Conservation (phyloP, 2,888 invertebrate genomes). For the Stratiomys singularior region DNA sequence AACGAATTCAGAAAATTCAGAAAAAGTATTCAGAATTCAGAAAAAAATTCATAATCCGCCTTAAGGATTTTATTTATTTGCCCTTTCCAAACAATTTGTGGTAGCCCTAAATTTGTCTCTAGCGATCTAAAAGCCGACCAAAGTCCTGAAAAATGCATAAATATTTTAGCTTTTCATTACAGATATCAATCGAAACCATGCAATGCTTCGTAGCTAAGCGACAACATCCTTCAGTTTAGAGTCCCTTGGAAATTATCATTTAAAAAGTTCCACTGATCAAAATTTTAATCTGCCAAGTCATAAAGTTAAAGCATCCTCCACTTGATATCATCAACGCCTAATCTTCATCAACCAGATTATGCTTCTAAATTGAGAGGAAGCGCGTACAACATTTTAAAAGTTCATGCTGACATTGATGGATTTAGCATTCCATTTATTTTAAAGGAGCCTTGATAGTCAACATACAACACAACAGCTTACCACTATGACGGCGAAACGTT, state of each 20-base stretch:
- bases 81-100: no score
- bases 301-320: conserved; percentile 21
- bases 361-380: neutral
- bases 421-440: conserved; percentile 30
- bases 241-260: conserved; percentile 14
- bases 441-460: neutral
- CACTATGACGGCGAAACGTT: neutral
- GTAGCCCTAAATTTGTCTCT: no score
- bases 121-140: no score
- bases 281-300: conserved; percentile 32
- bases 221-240: neutral
- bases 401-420: conserved; percentile 37
- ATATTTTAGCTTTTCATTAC: neutral
- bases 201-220: no score
- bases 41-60: no score
- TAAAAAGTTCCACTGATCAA: conserved; percentile 9
- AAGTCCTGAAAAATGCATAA: no score
- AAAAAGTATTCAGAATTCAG: no score
- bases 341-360: conserved; percentile 15
- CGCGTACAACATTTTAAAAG: conserved; percentile 14
- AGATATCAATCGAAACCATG: neutral
- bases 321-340: neutral
- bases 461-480: neutral
- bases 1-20: no score
- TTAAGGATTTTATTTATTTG: no score